Evolutionary conservation across 1,140 invertebrate species (phyloP).

Genomic region (Amyelois transitella): DNA sequence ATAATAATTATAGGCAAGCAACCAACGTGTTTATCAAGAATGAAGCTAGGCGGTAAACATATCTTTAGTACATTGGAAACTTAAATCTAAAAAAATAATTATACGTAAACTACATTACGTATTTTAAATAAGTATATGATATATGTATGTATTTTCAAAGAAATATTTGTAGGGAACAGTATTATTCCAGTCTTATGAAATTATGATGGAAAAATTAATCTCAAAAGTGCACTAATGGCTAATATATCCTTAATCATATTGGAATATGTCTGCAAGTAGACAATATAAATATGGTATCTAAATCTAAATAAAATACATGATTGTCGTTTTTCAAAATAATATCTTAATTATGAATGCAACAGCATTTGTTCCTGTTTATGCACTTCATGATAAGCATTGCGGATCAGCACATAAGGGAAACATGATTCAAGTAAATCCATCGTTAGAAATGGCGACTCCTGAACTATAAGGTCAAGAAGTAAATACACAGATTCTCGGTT

Average conservation of each 20-base stretch:
- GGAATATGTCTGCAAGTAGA: background rate
- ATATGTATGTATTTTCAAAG: background rate
- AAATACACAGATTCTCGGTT: constrained; percentile 98
- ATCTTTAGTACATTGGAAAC: background rate
- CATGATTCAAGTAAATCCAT: constrained; percentile 99
- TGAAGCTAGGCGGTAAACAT: background rate
- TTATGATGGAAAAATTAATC: background rate
- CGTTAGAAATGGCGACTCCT: constrained; percentile 97
- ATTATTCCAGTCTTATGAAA: background rate
- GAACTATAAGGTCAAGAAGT: constrained; percentile 95
- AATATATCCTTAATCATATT: background rate
- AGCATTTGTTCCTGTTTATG: constrained; percentile 89
- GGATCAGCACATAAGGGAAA: constrained; percentile 96
- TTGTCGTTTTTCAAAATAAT: background rate
- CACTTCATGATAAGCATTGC: constrained; percentile 97
- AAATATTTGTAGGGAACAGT: background rate
- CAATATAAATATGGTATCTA: background rate
- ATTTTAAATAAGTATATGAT: background rate
- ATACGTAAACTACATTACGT: background rate
- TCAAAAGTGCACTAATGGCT: background rate
- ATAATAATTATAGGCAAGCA: too few species aligned
- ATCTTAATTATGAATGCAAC: constrained; percentile 66
- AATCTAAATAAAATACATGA: background rate
- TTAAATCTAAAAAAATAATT: background rate
- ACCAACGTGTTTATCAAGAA: too few species aligned